Base-by-base conservation (phyloP, 2,797 vertebrate species). In the Podargus strigoides region DNA sequence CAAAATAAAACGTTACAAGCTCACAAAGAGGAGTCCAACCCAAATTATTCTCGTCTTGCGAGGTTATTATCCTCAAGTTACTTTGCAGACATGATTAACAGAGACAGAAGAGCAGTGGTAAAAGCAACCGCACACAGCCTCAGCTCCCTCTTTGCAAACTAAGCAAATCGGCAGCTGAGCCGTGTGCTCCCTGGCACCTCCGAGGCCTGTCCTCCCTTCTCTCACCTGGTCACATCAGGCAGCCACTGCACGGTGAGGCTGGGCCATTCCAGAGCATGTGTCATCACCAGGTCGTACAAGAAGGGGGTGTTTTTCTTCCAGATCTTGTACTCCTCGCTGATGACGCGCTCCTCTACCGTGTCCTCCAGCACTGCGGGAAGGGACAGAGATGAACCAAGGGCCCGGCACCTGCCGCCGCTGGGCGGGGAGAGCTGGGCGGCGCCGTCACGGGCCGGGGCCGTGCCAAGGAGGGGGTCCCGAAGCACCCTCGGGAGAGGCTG, bases 301-400 rank as follows among this genome's bases (percentile, higher is more conserved):
- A 98, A 98, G 1, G 98, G 98, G 4, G 98, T 98, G 94, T 98
- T 98, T 84, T 98, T 98, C 97, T 98, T 99, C 98, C 98, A 99
- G 81, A 99, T 98, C 96, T 98, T 98, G 97, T 98, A 98, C 91
- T 99, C 98, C 93, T 98, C 98, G 58, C 98, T 98, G 95, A 98
- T 98, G 49, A 98, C 98, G 55, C 98, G 97, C 92, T 98, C 98
- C 93, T 98, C 98, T 97, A 98, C 98, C 39, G 98, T 97, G 96
- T 98, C 98, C 93, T 98, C 98, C 94, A 98, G 98, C 97, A 97
- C 98, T 98, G 96, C 85, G 23, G 63, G 56, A 41, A 36, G 22
- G 39, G 36, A 14, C 10, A 16, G 36, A 36, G 47, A 23, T 73
- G 30, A 72, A 30, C 22, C 37, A 18, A 27, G 24, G 36, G 9